These are phyloP conservation scores for Hofmannophila pseudospretella DNA, from an alignment of 2,888 invertebrate species.

Conservation along the genomic window DNA sequence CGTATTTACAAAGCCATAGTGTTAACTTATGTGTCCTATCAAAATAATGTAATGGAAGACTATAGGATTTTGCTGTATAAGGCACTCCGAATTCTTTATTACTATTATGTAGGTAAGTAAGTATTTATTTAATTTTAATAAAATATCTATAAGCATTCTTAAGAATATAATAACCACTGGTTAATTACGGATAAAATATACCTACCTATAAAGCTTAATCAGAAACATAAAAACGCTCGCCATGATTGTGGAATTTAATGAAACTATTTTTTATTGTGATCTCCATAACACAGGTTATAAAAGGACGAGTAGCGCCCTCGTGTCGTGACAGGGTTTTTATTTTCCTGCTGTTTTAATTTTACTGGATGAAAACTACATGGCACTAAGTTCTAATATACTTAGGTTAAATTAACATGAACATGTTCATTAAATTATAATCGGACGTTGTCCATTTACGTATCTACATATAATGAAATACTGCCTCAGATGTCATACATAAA, in stretches of 20 bases:
- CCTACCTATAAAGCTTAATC: not conserved
- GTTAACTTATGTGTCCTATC: not conserved
- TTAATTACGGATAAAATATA: slow-evolving; percentile 1
- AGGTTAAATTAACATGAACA: slow-evolving; percentile 33
- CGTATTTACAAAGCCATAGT: not conserved
- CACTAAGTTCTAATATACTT: slow-evolving; percentile 34
- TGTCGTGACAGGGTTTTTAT: too few species aligned
- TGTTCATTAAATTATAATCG: too few species aligned
- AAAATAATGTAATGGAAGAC: slow-evolving; percentile 50
- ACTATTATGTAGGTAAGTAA: too few species aligned
- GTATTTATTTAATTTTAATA: too few species aligned
- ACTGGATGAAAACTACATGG: slow-evolving; percentile 39
- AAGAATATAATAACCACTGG: slow-evolving; percentile 1
- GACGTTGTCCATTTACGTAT: slow-evolving; percentile 30
- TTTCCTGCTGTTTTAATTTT: too few species aligned
- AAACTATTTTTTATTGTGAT: too few species aligned
- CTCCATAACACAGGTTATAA: too few species aligned
- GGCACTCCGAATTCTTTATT: slow-evolving; percentile 55
- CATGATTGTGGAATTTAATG: too few species aligned
- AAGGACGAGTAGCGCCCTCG: too few species aligned
- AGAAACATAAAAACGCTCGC: too few species aligned
- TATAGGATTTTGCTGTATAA: slow-evolving; percentile 70
- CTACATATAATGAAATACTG: slow-evolving; percentile 67
- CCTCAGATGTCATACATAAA: slow-evolving; percentile 68
- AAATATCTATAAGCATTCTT: not conserved